Base-by-base conservation (phyloP, 2,888 invertebrate species). In the Lasioglossum malachurum region DNA sequence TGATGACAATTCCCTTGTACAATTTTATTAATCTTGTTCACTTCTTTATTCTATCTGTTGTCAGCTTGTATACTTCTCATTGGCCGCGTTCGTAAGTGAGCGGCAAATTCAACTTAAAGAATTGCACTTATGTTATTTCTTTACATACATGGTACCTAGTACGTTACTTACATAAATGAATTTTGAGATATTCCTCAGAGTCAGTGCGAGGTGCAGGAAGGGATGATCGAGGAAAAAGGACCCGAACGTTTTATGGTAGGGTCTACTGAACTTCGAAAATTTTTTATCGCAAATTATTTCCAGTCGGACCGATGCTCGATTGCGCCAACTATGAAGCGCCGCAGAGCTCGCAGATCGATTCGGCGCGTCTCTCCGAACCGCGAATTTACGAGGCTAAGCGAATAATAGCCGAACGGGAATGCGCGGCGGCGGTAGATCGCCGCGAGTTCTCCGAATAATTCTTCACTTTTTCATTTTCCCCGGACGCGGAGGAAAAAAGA, bases 381-480 rank as follows among this genome's bases (percentile, higher is more conserved):
- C 72, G 53, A 44, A 84, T 84, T 80, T 80, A 84, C 49, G 69
- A 60, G 35, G 49, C 60, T 38, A 73, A 78, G 44, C 44, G 77
- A 78, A 80, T 86, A 86, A 86, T 69, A 46, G 80, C 19, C n/a
- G 81, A 44, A 78, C 71, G 41, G 74, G 4, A 44, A 4, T 14
- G 44, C 64, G 69, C 67, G 76, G 84, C 69, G 75, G 64, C 49
- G 83, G 49, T 41, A 23, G 71, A 64, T 64, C 64, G 64, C 64
- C 72, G 41, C 41, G 27, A 67, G 74, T 80, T 80, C 44, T 35
- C 71, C 81, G 82, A 73, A 78, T 81, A 78, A 85, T 86, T 57
- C 86, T 67, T 76, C 72, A 41, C 75, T 67, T 71, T 86, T 86
- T 82, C 86, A 81, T 85, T 85, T 80, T 76, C 53, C n/a, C 57